These are phyloP conservation scores for Sarcophaga carnaria DNA, from an alignment of 2,888 invertebrate genomes.

Conservation along the genomic window DNA sequence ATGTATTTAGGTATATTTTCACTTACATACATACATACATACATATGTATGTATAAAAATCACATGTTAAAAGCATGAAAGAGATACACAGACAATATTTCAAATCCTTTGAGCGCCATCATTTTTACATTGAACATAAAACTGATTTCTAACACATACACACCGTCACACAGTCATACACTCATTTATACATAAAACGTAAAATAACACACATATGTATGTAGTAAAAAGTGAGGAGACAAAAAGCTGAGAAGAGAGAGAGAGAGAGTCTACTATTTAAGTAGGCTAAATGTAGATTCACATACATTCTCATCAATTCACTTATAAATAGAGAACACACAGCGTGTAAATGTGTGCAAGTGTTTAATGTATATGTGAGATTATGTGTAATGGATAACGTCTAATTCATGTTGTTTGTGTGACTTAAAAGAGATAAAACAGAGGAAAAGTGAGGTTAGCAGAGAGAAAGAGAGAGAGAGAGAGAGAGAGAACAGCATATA, in stretches of 20 bases:
- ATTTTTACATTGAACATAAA: constrained; percentile 54
- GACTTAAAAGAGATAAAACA: neutral
- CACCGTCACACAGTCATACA: neutral
- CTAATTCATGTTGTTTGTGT: constrained; percentile 45
- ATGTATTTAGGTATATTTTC: neutral
- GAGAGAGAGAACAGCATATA: constrained; percentile 6
- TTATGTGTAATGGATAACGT: constrained; percentile 34
- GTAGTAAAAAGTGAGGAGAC: neutral
- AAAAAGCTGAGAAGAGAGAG: neutral
- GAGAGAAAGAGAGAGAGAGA: neutral
- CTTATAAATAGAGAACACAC: neutral
- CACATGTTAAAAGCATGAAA: constrained; percentile 8
- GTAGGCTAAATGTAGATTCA: constrained; percentile 45
- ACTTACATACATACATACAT: neutral
- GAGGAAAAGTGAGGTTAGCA: neutral
- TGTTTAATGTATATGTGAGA: constrained; percentile 16
- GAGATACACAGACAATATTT: constrained; percentile 50
- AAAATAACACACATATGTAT: too few relatives aligned
- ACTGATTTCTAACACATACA: constrained; percentile 45
- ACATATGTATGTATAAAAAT: neutral
- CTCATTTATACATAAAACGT: too few relatives aligned
- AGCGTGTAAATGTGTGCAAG: neutral
- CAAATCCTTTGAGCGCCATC: constrained; percentile 57
- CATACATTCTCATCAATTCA: constrained; percentile 2
- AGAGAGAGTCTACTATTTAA: constrained; percentile 24